Evolutionary conservation across 2,888 invertebrate species (phyloP), one percentile per base, ranked within the genome.

Genomic region (Coecobrya sp.): DNA sequence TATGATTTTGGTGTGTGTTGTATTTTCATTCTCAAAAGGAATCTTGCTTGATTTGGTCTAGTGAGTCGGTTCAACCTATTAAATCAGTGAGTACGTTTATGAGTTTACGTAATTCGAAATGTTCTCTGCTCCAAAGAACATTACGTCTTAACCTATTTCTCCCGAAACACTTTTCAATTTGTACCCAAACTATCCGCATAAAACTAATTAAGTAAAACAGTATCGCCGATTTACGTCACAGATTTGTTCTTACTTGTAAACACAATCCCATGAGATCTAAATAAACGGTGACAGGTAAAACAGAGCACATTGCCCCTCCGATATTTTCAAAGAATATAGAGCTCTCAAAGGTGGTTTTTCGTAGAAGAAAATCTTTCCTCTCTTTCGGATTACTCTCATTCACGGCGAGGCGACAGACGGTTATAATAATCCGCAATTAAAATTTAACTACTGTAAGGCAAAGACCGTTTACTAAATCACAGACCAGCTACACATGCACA

Each of bases 221-320:
- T 49, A 36, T n/a, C n/a, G n/a, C n/a, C 22, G 1, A 85, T 82
- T 82, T 82, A 45, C 42, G 59, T 27, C n/a, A 30, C 8, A 55
- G 42, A 36, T n/a, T 19, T 25, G 25, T 88, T 65, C 91, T 91
- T 70, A 91, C 91, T 91, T 91, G 91, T 81, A 91, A 91, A 86
- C 86, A 91, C 42, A 91, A 55, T 11, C 91, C 91, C 91, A 91
- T 91, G 8, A 88, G 45, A 62, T 87, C 87, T 30, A 88, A 73
- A 62, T 88, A 55, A 62, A 81, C 73, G 19, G 25, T 36, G 19
- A 27, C 19, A 3, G 85, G 84, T 0, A 89, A 22, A 49, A 85
- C 85, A 55, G 85, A 90, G 90, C 90, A 90, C 90, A 90, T 76
- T 90, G 79, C 79, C 76, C 86, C 86, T 90, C 55, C 16, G 13